Conservation (phyloP, 2,888 invertebrate species). For the Perizoma flavofasciatum region DNA sequence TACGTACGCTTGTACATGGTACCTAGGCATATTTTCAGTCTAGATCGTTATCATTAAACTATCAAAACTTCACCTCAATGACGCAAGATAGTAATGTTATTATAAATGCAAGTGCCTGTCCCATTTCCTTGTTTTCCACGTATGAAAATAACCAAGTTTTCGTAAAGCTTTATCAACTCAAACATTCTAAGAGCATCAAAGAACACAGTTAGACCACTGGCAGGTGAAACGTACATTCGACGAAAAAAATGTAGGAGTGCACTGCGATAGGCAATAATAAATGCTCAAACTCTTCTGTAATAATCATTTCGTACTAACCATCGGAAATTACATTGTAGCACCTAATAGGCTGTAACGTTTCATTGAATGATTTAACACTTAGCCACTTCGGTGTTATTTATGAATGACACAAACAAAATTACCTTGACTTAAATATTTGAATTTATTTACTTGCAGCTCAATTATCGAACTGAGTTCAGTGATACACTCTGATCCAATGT, state of each 20-base stretch:
- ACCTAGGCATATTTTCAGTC: constrained; percentile 5
- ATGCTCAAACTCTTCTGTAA: no score
- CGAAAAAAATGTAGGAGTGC: no score
- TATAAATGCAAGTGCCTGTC: constrained; percentile 17
- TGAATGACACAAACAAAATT: constrained; percentile 32
- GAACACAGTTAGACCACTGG: no score
- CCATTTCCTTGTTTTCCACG: constrained; percentile 13
- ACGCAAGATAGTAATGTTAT: constrained; percentile 18
- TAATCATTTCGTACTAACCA: constrained; percentile 8
- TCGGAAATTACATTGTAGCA: constrained; percentile 47
- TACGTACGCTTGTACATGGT: not conserved
- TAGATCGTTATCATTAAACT: constrained; percentile 20
- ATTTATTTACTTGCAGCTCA: constrained; percentile 32
- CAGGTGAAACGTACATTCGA: no score
- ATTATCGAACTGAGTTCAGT: constrained; percentile 25
- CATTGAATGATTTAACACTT: constrained; percentile 45
- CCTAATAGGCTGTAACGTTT: constrained; percentile 15
- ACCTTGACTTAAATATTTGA: constrained; percentile 41
- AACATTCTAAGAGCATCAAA: not conserved
- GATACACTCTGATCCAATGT: no score
- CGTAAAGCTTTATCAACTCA: constrained; percentile 4
- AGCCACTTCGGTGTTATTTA: constrained; percentile 26
- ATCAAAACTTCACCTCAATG: constrained; percentile 7
- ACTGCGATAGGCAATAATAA: no score
- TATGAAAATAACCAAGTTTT: constrained; percentile 8